A percentile compares a stretch with the other conserved stretches of the same genome.
Evolutionary conservation across 2,888 invertebrate genomes (phyloP).

Genomic region (Carabus problematicus): DNA sequence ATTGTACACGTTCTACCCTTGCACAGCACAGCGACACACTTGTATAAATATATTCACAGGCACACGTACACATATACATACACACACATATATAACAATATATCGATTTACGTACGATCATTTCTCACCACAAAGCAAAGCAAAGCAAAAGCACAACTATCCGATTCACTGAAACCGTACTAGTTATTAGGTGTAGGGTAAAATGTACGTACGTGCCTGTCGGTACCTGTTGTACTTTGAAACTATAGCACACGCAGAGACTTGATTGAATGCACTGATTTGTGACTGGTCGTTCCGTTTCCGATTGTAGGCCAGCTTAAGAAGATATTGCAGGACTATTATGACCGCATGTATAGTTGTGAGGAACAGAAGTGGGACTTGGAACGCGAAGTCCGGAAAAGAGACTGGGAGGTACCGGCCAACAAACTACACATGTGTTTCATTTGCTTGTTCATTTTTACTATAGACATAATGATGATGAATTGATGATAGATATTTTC

Average conservation of each 20-base stretch:
- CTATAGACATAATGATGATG: conserved; percentile 18
- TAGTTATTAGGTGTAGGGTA: not conserved
- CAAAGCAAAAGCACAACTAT: not conserved
- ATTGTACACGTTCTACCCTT: not conserved
- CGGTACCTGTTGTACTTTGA: conserved; percentile 20
- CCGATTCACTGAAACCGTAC: too few relatives aligned
- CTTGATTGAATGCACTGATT: conserved; percentile 7
- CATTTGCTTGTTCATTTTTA: conserved; percentile 28
- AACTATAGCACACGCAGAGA: conserved; percentile 1
- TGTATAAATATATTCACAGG: not conserved
- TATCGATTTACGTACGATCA: not conserved
- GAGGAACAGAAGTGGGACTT: conserved; percentile 99
- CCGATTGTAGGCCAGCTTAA: conserved; percentile 82
- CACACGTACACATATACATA: not conserved
- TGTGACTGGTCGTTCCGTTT: conserved; percentile 59
- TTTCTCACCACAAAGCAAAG: conserved; percentile 7
- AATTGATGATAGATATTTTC: conserved; percentile 8
- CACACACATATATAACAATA: not conserved
- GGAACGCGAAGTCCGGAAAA: conserved; percentile 99
- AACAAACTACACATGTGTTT: conserved; percentile 29
- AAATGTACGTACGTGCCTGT: too few relatives aligned
- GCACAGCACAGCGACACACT: not conserved
- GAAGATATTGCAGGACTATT: conserved; percentile 94
- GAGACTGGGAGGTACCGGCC: conserved; percentile 95
- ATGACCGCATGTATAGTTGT: conserved; percentile 95